Evolutionary conservation across 2,888 invertebrate species (phyloP).

Genomic region (Orthosia cruda): DNA sequence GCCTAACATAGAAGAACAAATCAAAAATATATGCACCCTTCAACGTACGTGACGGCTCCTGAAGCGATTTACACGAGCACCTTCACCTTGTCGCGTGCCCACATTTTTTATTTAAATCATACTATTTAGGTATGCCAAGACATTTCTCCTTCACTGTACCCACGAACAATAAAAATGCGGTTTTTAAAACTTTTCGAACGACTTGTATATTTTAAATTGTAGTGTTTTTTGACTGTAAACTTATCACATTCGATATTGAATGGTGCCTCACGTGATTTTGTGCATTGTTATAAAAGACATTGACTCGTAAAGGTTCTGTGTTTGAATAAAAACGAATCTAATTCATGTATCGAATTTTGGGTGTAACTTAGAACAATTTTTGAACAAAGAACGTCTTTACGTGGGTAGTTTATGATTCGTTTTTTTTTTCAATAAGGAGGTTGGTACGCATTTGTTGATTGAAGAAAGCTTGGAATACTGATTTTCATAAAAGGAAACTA

Average conservation of each 20-base stretch:
- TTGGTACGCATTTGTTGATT: not conserved
- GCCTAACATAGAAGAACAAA: constrained; percentile 90
- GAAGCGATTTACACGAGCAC: constrained; percentile 88
- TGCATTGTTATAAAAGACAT: constrained; percentile 62
- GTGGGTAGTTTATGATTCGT: not conserved
- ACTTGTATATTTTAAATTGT: constrained; percentile 60
- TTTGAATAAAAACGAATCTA: constrained; percentile 59
- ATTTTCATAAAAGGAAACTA: not conserved
- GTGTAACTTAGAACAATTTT: constrained; percentile 6
- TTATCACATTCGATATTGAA: constrained; percentile 61
- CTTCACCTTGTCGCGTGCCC: constrained; percentile 88
- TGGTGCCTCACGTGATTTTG: constrained; percentile 58
- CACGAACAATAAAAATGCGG: constrained; percentile 77
- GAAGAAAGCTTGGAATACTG: not conserved
- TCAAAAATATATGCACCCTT: constrained; percentile 92
- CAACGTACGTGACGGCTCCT: constrained; percentile 88
- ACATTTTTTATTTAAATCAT: constrained; percentile 91
- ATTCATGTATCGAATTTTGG: constrained; percentile 37
- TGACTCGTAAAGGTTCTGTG: constrained; percentile 58
- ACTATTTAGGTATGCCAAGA: constrained; percentile 89
- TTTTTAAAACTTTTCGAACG: constrained; percentile 75
- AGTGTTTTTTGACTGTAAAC: constrained; percentile 53
- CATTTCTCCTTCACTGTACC: constrained; percentile 80
- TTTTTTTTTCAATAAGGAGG: not conserved
- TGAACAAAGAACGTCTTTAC: not conserved